Conservation (phyloP, 2,888 invertebrate species). For the Noctua pronuba region DNA sequence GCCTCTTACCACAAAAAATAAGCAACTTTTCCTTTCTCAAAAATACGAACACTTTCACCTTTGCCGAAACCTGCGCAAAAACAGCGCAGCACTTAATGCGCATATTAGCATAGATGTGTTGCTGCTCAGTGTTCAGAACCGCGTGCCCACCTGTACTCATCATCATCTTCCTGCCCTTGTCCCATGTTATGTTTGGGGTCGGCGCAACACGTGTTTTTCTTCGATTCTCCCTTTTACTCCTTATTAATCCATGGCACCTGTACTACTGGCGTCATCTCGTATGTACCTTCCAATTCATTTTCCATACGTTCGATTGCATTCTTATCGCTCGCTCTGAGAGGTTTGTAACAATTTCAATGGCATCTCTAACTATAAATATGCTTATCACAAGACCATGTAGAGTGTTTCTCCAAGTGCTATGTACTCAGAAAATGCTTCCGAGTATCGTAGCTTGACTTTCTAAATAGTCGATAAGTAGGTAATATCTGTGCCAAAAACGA, state of each 20-base stretch:
- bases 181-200: background rate
- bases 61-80: constrained; percentile 84
- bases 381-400: constrained; percentile 56
- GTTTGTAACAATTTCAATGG: constrained; percentile 61
- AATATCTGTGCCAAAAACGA: constrained; percentile 46
- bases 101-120: constrained; percentile 70
- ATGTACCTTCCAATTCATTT: constrained; percentile 57
- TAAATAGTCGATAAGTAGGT: constrained; percentile 42
- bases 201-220: background rate
- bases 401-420: constrained; percentile 22
- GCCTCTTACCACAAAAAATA: constrained; percentile 85
- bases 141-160: constrained; percentile 29
- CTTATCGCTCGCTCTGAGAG: constrained; percentile 56
- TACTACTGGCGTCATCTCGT: constrained; percentile 28
- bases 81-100: constrained; percentile 70
- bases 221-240: background rate
- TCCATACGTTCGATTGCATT: constrained; percentile 56
- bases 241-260: background rate
- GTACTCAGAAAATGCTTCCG: constrained; percentile 35
- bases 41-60: constrained; percentile 88
- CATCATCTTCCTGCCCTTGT: background rate
- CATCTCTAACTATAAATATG: constrained; percentile 64
- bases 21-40: constrained; percentile 90
- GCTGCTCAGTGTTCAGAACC: constrained; percentile 71
- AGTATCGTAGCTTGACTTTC: constrained; percentile 47